A percentile compares a stretch with the other conserved stretches of the same genome.
These are phyloP conservation scores for Nebria brevicollis DNA, from an alignment of 2,888 invertebrate genomes.

Conservation along the genomic window DNA sequence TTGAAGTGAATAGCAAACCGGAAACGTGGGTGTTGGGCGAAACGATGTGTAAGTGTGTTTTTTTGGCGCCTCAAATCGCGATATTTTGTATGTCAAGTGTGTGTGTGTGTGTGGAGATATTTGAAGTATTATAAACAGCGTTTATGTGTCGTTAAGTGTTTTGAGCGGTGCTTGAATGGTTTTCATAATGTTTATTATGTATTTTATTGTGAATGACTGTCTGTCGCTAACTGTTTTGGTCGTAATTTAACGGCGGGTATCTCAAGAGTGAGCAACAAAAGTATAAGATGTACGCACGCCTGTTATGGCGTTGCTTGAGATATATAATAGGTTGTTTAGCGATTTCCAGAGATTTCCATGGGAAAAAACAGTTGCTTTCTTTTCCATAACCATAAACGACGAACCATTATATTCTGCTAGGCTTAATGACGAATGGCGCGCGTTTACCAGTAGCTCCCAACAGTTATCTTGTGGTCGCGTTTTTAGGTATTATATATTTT, in stretches of 20 bases:
- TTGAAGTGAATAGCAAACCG: conserved; percentile 92
- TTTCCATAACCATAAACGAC: conserved; percentile 17
- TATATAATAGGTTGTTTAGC: neutral
- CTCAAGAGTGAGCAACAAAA: neutral
- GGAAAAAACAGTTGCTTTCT: conserved; percentile 19
- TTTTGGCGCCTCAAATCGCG: too few relatives aligned
- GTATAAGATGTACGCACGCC: neutral
- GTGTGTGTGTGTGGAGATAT: too few relatives aligned
- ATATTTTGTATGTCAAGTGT: too few relatives aligned
- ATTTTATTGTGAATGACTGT: too few relatives aligned
- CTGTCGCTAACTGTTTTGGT: too few relatives aligned
- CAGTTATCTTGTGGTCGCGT: neutral
- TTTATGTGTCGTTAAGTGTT: too few relatives aligned
- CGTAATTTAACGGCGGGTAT: too few relatives aligned
- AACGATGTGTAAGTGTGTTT: conserved; percentile 83
- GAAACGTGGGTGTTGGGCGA: conserved; percentile 94
- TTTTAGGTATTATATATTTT: neutral
- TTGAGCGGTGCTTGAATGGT: too few relatives aligned
- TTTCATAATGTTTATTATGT: too few relatives aligned
- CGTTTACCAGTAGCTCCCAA: neutral
- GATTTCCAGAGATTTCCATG: conserved; percentile 6
- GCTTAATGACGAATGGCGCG: neutral
- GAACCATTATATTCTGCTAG: conserved; percentile 13
- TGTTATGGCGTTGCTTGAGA: neutral
- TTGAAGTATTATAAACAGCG: too few relatives aligned